Evolutionary conservation across 2,113 vertebrate genomes (phyloP).

Genomic region (Galbula dea): DNA sequence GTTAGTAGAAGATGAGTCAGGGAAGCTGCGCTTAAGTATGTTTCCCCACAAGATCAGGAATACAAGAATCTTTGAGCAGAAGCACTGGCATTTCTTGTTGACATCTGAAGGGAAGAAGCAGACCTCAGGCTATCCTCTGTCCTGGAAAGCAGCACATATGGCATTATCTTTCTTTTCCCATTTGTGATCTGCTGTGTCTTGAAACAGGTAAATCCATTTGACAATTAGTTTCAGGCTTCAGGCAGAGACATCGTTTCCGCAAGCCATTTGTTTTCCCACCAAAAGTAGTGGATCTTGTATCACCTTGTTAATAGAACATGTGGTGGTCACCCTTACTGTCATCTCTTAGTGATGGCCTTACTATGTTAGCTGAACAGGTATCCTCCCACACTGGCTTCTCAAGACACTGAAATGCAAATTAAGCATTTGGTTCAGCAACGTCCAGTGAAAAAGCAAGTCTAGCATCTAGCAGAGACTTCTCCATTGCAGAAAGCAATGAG

Average conservation of each 20-base stretch:
- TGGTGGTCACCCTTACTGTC: neutral
- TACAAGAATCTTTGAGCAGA: neutral
- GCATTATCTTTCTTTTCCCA: neutral
- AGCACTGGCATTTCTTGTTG: slow-evolving; percentile 16
- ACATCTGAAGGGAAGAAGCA: slow-evolving; percentile 14
- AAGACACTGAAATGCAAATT: neutral
- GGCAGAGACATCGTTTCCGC: neutral
- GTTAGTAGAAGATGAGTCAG: slow-evolving; percentile 45
- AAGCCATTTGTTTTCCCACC: neutral
- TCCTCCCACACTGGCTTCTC: neutral
- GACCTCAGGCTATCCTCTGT: neutral
- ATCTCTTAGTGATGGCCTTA: neutral
- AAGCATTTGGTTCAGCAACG: neutral
- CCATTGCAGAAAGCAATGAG: neutral
- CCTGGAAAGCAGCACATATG: neutral
- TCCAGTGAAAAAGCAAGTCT: neutral
- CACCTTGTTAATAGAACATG: neutral
- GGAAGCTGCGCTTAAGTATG: neutral
- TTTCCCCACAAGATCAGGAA: neutral
- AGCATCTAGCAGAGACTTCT: neutral
- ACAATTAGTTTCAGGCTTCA: neutral
- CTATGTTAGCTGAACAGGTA: neutral
- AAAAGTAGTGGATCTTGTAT: neutral
- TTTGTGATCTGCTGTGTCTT: neutral
- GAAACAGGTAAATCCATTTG: neutral